Percentiles rank a stretch among this genome's conserved stretches.
phyloP scores from a whole-genome alignment of 2,888 invertebrate species.

The Amblyteles armatorius region DNA sequence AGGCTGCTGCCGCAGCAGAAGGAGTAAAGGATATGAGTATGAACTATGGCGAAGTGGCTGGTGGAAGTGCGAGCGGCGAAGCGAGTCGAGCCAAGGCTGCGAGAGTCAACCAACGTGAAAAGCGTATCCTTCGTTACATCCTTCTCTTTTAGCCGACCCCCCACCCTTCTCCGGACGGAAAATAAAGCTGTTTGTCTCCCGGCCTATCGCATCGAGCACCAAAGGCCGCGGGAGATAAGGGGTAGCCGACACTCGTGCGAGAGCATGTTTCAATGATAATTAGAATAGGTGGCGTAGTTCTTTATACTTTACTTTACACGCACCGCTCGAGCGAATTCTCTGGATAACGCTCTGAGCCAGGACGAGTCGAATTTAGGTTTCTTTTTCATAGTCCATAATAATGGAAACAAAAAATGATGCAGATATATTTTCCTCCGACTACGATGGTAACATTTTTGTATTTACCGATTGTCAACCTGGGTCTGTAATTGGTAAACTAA shows the following conservation, averaged over 20 bases:
- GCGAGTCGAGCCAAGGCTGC: conserved; percentile 73
- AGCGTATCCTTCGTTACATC: conserved; percentile 65
- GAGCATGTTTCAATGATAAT: conserved; percentile 43
- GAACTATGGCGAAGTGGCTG: conserved; percentile 37
- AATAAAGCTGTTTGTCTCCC: conserved; percentile 24
- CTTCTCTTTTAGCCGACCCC: conserved; percentile 36
- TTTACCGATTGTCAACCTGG: too few relatives aligned
- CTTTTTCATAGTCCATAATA: not conserved
- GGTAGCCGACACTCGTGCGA: conserved; percentile 22
- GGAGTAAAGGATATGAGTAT: conserved; percentile 55
- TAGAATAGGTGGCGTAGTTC: conserved; percentile 35
- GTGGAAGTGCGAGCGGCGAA: conserved; percentile 71
- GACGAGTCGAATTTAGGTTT: not conserved
- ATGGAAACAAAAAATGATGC: too few relatives aligned
- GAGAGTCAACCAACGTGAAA: conserved; percentile 69
- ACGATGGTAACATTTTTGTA: too few relatives aligned
- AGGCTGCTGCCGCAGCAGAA: not conserved
- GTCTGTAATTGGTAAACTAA: too few relatives aligned
- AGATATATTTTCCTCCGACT: too few relatives aligned
- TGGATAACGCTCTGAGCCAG: not conserved
- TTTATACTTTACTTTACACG: conserved; percentile 53
- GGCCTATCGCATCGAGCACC: conserved; percentile 22
- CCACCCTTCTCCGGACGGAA: conserved; percentile 7
- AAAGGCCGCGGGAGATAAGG: conserved; percentile 44
- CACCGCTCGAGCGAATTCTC: conserved; percentile 29